Evolutionary conservation across 2,113 vertebrate genomes (phyloP), one percentile per base, ranked within the genome.

Genomic region (Empidonax alnorum): DNA sequence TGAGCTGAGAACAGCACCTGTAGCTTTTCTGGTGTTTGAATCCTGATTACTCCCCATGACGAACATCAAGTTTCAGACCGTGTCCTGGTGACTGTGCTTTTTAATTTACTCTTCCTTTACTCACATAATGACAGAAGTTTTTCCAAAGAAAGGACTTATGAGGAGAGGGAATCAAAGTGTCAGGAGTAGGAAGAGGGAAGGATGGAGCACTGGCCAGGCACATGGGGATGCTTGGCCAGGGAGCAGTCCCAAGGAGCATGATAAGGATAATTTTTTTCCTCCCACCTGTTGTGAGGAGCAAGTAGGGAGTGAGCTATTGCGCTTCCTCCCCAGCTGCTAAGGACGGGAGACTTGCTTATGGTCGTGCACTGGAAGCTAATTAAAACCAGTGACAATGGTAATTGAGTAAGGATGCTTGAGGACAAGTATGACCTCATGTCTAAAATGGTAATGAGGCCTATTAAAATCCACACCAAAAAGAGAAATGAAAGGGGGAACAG

Each of bases 351-450:
- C 72, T 93, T 44, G n/a, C 76, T 90, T 61, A 77, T 46, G 76
- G 92, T 88, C 77, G 68, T 96, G 95, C 31, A 0, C 81, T 90
- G 96, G 96, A 92, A 95, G 83, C 93, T 95, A 97, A 97, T 96
- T 96, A 95, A 96, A 94, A 76, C 25, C 2, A 2, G 92, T 95
- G 94, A 90, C 96, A 94, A 94, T 97, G 84, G 92, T 94, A 95
- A 94, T 75, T 96, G 96, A 90, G 92, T 79, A 94, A 88, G 86
- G 93, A 89, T 97, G 90, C 94, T 94, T 92, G 93, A 93, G 90
- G 88, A 81, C 72, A 96, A 93, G 83, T 90, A 96, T 97, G 96
- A 97, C 96, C 94, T 97, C 96, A 97, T 94, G 96, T 96, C 94
- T 97, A 92, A 96, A 95, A 96, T 96, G 96, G 90, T 95, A 97